These are phyloP conservation scores for Drosophila virilis DNA, from an alignment of 1,140 invertebrate species.

Conservation along the genomic window DNA sequence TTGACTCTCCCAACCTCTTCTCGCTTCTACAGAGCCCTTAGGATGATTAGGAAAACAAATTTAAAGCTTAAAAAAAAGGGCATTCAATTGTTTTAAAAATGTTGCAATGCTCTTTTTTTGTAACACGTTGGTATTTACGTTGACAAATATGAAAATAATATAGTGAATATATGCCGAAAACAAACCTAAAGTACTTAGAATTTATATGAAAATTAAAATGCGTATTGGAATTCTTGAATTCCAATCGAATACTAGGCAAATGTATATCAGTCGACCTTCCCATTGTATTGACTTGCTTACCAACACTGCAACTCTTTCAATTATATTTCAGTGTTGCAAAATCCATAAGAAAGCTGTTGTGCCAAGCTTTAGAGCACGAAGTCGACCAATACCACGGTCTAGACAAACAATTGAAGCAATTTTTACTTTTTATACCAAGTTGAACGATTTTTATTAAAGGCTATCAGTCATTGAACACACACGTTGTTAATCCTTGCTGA, in stretches of 20 bases:
- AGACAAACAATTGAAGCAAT: slow-evolving; percentile 35
- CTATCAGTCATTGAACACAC: slow-evolving; percentile 75
- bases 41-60: background rate
- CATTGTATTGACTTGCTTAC: background rate
- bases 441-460: slow-evolving; percentile 73
- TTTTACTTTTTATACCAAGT: slow-evolving; percentile 46
- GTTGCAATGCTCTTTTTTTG: too few relatives aligned
- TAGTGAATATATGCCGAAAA: too few relatives aligned
- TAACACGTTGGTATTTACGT: too few relatives aligned
- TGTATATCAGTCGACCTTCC: too few relatives aligned
- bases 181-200: too few relatives aligned
- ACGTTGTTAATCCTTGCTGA: slow-evolving; percentile 48
- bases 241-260: too few relatives aligned
- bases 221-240: too few relatives aligned
- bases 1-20: slow-evolving; percentile 33
- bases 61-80: background rate
- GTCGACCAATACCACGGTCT: slow-evolving; percentile 6
- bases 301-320: background rate
- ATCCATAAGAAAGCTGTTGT: background rate
- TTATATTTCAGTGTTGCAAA: background rate
- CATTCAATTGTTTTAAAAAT: background rate
- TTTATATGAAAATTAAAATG: too few relatives aligned
- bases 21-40: background rate
- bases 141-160: too few relatives aligned
- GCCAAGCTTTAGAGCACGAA: background rate